Conservation (phyloP, 2,888 invertebrate genomes). For the Herminia tarsipennalis region DNA sequence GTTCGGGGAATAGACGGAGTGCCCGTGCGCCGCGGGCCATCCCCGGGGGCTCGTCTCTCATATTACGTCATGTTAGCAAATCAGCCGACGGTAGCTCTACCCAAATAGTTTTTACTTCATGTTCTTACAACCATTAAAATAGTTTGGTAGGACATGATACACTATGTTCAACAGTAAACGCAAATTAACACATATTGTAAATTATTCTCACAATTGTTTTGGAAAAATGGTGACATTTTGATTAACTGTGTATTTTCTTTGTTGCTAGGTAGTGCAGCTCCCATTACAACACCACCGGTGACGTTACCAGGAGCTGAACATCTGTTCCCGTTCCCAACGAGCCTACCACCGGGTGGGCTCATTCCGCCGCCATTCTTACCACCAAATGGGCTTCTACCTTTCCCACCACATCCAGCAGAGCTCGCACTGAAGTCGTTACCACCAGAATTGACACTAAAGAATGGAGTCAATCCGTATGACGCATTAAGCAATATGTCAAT, state of each 20-base stretch:
- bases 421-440: conserved; percentile 78
- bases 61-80: conserved; percentile 81
- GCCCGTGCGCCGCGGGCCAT: conserved; percentile 71
- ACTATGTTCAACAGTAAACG: background rate
- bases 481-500: conserved; percentile 78
- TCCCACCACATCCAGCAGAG: conserved; percentile 83
- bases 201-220: too few relatives aligned
- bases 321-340: conserved; percentile 74
- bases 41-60: conserved; percentile 80
- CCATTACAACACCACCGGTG: conserved; percentile 70
- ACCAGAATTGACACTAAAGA: conserved; percentile 80
- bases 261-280: conserved; percentile 75
- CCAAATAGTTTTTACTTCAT: conserved; percentile 34
- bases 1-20: conserved; percentile 82
- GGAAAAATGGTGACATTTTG: background rate
- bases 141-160: too few relatives aligned
- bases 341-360: conserved; percentile 76
- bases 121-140: conserved; percentile 3
- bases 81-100: conserved; percentile 51
- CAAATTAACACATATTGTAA: too few relatives aligned
- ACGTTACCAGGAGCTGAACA: conserved; percentile 74
- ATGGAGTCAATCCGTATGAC: conserved; percentile 86
- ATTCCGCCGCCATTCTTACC: conserved; percentile 86
- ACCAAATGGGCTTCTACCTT: conserved; percentile 82
- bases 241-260: conserved; percentile 49